A percentile compares a stretch with the other conserved stretches of the same genome.
Conservation (phyloP, 1,140 invertebrate genomes). For the Hylaeus anthracinus region DNA sequence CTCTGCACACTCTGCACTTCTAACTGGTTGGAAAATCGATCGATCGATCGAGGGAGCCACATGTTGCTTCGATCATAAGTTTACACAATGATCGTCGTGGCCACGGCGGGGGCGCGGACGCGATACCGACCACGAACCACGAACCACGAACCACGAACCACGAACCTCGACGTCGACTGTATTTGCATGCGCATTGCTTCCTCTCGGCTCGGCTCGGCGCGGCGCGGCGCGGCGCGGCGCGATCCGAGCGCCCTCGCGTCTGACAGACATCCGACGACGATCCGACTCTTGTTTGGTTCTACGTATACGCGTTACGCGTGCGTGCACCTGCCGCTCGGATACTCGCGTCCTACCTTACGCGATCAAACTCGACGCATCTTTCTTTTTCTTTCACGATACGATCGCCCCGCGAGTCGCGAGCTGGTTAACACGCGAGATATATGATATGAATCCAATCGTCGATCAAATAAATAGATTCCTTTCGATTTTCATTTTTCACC, state of each 20-base stretch:
- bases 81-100: slow-evolving; percentile 2
- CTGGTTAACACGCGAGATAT: slow-evolving; percentile 21
- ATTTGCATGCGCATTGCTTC: not conserved
- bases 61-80: slow-evolving; percentile 24
- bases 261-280: not conserved
- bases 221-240: not conserved
- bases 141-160: no score
- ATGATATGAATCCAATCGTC: not conserved
- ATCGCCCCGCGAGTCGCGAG: not conserved
- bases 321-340: slow-evolving; percentile 26
- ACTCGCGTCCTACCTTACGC: not conserved
- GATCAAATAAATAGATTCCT: slow-evolving; percentile 2
- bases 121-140: not conserved
- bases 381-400: not conserved
- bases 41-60: not conserved
- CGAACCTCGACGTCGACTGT: not conserved
- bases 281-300: slow-evolving; percentile 26
- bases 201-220: not conserved
- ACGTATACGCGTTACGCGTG: slow-evolving; percentile 10
- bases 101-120: not conserved
- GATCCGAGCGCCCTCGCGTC: not conserved
- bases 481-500: not conserved
- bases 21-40: not conserved
- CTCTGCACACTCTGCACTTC: no score
- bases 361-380: slow-evolving; percentile 9